Conservation (phyloP, 2,113 vertebrate genomes). For the Dolichallabes microphthalmus region DNA sequence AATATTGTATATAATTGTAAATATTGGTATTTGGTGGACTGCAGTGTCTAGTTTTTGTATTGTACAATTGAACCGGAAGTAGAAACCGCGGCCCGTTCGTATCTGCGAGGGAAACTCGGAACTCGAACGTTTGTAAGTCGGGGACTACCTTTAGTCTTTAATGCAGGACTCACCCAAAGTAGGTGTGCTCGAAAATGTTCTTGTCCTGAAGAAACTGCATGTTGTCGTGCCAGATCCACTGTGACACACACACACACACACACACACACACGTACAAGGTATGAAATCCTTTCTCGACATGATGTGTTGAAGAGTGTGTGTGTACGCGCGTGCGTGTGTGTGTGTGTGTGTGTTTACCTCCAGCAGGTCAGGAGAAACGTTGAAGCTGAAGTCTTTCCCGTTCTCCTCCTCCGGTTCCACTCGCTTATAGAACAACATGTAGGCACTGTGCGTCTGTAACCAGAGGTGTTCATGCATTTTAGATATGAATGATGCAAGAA, state of each 20-base stretch:
- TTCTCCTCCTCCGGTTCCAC: conserved; percentile 97
- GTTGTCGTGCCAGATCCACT: conserved; percentile 99
- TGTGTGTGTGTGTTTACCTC: conserved; percentile 76
- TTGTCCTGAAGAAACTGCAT: conserved; percentile 99
- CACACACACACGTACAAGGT: conserved; percentile 7
- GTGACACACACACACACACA: conserved; percentile 31
- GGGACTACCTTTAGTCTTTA: background rate
- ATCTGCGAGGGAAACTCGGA: no score
- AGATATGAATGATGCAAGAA: background rate
- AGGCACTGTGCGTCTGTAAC: conserved; percentile 95
- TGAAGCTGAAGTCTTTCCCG: conserved; percentile 91
- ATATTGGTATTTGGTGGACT: no score
- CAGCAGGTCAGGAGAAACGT: conserved; percentile 94
- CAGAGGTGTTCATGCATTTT: background rate
- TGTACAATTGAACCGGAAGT: no score
- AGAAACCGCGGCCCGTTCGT: no score
- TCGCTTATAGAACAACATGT: conserved; percentile 98
- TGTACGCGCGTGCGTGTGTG: conserved; percentile 46
- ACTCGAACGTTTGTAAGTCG: no score
- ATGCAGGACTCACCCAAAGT: conserved; percentile 87
- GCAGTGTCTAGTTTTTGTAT: no score
- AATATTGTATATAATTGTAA: no score
- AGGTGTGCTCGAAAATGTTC: conserved; percentile 99
- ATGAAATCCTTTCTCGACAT: background rate
- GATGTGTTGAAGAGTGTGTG: background rate